phyloP scores from a whole-genome alignment of 1,140 invertebrate genomes.

The Calliphora vicina region DNA sequence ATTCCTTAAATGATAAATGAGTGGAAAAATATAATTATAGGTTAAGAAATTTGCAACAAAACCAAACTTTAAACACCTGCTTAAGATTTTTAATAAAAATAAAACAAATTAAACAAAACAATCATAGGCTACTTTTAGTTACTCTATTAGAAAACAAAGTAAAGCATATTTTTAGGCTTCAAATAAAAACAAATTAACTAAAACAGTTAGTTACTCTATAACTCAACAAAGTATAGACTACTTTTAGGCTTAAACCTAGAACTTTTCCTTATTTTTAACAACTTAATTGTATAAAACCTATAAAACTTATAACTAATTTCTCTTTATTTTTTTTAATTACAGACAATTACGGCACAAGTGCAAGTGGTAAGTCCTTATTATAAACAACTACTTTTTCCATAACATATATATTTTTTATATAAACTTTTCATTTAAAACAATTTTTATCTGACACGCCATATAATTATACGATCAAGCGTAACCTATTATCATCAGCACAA shows the following conservation, averaged over 20 bases:
- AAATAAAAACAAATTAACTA: too few relatives aligned
- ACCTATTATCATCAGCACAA: slow-evolving; percentile 55
- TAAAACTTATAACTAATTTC: background rate
- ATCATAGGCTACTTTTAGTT: background rate
- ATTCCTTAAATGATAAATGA: slow-evolving; percentile 21
- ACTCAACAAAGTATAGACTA: too few relatives aligned
- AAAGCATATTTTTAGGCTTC: too few relatives aligned
- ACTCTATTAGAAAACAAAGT: too few relatives aligned
- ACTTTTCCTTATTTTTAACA: too few relatives aligned
- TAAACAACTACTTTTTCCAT: too few relatives aligned
- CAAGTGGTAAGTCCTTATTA: slow-evolving; percentile 55
- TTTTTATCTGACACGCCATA: slow-evolving; percentile 54
- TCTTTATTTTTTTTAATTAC: slow-evolving; percentile 44
- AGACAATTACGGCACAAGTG: slow-evolving; percentile 63
- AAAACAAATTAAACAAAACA: background rate
- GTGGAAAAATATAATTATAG: background rate
- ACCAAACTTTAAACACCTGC: background rate
- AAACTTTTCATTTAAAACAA: background rate
- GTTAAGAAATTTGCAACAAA: background rate
- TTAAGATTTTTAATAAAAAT: background rate
- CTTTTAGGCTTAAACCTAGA: too few relatives aligned
- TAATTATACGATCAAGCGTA: slow-evolving; percentile 61
- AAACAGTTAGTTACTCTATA: too few relatives aligned
- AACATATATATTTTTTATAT: background rate
- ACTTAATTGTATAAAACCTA: too few relatives aligned